Conservation (phyloP, 2,797 vertebrate genomes). For the Lemur catta region DNA sequence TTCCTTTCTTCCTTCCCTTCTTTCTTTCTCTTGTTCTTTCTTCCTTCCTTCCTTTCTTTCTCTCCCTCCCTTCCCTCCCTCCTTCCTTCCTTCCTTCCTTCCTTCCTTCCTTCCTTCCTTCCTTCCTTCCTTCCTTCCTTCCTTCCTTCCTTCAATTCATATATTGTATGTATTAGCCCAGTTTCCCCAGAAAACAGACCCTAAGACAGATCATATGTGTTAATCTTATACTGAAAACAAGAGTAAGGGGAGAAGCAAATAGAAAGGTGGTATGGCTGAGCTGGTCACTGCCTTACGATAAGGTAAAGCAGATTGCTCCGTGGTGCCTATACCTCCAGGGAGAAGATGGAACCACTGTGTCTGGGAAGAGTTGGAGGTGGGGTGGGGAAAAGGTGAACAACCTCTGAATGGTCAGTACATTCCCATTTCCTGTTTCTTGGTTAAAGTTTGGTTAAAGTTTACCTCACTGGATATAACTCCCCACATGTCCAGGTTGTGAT, state of each 20-base stretch:
- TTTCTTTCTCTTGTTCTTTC: too few relatives aligned
- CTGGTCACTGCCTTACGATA: neutral
- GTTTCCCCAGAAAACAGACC: neutral
- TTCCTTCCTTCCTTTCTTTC: too few relatives aligned
- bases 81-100: accelerated
- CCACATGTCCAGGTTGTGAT: too few relatives aligned
- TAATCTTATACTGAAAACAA: neutral
- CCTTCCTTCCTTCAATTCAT: neutral
- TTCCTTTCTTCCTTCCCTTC: too few relatives aligned
- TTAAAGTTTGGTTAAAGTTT: neutral
- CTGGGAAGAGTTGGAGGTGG: neutral
- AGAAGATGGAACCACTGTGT: neutral
- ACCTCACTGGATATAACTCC: neutral
- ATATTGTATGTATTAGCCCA: neutral
- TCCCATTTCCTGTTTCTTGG: neutral
- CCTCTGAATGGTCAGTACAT: neutral
- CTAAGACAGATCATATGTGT: neutral
- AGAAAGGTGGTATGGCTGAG: neutral
- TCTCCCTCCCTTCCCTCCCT: accelerated
- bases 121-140: accelerated
- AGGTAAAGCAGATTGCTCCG: neutral
- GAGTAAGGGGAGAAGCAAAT: neutral
- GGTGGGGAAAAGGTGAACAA: neutral
- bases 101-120: accelerated
- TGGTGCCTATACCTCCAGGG: neutral